A percentile compares a stretch with the other conserved stretches of the same genome.
Conservation (phyloP, 2,113 vertebrate genomes). For the Cyphomyrus plagiostoma region DNA sequence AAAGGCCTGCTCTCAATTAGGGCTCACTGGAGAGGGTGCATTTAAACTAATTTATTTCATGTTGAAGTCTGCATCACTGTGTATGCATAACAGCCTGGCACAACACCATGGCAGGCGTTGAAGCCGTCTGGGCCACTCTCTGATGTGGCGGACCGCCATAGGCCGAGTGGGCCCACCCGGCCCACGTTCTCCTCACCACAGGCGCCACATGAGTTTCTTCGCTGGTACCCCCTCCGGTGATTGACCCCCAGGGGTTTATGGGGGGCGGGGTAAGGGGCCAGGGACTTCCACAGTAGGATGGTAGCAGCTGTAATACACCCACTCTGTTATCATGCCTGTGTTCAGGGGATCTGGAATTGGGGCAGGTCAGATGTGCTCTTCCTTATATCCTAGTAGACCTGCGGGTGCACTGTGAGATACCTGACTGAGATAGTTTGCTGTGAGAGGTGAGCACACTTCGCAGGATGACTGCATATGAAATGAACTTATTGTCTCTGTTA, state of each 20-base stretch:
- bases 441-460: not conserved
- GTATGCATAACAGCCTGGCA: conserved; percentile 43
- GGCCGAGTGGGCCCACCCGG: conserved; percentile 25
- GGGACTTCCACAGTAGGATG: conserved; percentile 6
- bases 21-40: conserved; percentile 25
- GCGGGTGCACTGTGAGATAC: not conserved
- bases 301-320: not conserved
- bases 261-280: conserved; percentile 17
- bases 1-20: conserved; percentile 51
- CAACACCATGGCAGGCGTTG: conserved; percentile 29
- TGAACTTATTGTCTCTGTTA: not conserved
- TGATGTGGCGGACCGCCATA: conserved; percentile 45
- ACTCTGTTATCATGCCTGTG: not conserved
- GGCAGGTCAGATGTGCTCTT: not conserved
- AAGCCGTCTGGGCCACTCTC: conserved; percentile 35
- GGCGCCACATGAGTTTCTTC: conserved; percentile 40
- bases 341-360: not conserved
- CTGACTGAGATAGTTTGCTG: not conserved
- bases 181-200: conserved; percentile 38
- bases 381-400: not conserved
- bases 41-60: not conserved
- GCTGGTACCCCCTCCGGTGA: conserved; percentile 22
- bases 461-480: not conserved
- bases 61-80: conserved; percentile 33
- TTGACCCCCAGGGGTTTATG: conserved; percentile 23